A percentile compares a stretch with the other conserved stretches of the same genome.
Conservation (phyloP, 1,140 invertebrate genomes). For the Zaprionus gabonicus region DNA sequence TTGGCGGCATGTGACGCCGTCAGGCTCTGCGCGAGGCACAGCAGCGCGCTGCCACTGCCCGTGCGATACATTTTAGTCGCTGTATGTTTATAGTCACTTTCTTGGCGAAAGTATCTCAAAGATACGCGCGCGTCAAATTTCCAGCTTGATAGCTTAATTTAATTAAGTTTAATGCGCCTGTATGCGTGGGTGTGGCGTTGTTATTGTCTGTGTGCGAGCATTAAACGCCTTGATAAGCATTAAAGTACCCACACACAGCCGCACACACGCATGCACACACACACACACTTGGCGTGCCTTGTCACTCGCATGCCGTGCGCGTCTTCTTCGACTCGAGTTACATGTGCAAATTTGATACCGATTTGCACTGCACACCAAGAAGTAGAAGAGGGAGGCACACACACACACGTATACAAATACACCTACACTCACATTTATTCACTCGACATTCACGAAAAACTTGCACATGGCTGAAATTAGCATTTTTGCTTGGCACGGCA, state of each 20-base stretch:
- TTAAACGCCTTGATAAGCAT: conserved; percentile 37
- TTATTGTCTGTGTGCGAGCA: conserved; percentile 3
- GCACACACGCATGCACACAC: background rate
- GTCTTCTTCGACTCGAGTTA: conserved; percentile 6
- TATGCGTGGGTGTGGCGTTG: background rate
- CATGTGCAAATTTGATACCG: conserved; percentile 16
- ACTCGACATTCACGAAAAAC: background rate
- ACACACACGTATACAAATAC: background rate
- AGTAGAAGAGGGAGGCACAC: background rate
- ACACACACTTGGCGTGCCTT: background rate
- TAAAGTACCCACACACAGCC: conserved; percentile 18
- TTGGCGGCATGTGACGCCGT: conserved; percentile 13
- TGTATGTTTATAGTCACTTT: background rate
- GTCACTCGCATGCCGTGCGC: background rate
- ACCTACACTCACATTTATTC: background rate
- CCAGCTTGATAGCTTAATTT: conserved; percentile 41
- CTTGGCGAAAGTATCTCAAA: conserved; percentile 18
- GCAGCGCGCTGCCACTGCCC: conserved; percentile 33
- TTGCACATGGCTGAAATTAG: conserved; percentile 14
- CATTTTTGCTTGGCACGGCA: conserved; percentile 34
- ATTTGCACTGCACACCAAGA: background rate
- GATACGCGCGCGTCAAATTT: conserved; percentile 26
- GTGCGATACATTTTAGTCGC: conserved; percentile 29
- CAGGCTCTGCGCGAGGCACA: conserved; percentile 33
- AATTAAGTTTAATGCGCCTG: conserved; percentile 36